Evolutionary conservation across 30 jellyfish, hydroid and myxozoan species (phyloP), one percentile per base, ranked within the genome.

Genomic region (Aurelia sp.): DNA sequence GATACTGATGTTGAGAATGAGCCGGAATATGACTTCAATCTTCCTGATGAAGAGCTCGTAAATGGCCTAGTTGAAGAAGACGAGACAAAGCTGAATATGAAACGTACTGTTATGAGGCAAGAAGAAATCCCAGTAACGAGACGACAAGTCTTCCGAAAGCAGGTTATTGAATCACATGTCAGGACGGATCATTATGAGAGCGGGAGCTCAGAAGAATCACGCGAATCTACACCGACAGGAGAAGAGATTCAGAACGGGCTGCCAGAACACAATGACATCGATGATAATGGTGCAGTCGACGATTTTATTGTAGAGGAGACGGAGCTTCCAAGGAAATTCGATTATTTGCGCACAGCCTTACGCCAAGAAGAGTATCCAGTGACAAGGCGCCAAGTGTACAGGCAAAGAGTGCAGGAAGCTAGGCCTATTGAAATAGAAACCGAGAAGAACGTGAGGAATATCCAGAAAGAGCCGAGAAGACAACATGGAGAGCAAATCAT

Each of bases 331-430:
- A 64, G 92, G 18, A 82, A 82, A 70, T 67, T 82, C 20, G 82
- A 64, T 59, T 69, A 59, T 33, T 74, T 69, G 30, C 78, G 92
- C 12, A 82, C 85, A 17, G 85, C 82, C 11, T 27, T 76, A 11
- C 73, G 87, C 21, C 87, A 76, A 60, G 77, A 60, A 30, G 87
- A 76, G 68, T 60, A 9, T 47, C 76, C 73, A n/a, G 77, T 76
- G 18, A 76, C 87, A 15, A 76, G 67, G 55, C 73, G 87, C 15
- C 76, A 76, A 55, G 87, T 76, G 21, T 76, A 58, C 87, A 11
- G 87, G 21, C 37, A 52, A 62, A 60, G 47, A 27, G 69, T 73
- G 20, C 51, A 41, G 30, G 76, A 58, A 72, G 35, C 60, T 2
- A 35, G 47, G n/a, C 30, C 51, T 13, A 20, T 60, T 11, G 76